Evolutionary conservation across 2,888 invertebrate species (phyloP), one percentile per base, ranked within the genome.

Genomic region (Nemotelus nigrinus): DNA sequence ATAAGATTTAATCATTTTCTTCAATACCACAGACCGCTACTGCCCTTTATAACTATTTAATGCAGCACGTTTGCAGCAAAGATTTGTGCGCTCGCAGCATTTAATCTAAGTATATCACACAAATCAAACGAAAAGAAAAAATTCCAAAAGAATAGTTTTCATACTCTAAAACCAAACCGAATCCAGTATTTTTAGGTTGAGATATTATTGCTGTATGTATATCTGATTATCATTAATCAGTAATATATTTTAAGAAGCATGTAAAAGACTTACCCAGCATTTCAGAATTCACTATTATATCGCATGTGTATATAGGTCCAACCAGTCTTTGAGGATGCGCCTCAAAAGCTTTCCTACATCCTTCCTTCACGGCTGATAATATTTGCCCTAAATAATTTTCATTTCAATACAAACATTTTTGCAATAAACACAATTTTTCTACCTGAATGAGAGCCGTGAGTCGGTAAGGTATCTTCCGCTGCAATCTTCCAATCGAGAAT

Each of bases 261-360:
- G 25, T 25, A 25, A 25, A 25, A 25, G 25, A 91, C 93, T 92
- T 87, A 94, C 97, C 97, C 84, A 97, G 89, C 80, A 95, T 94
- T 88, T 96, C 96, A 53, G 94, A 92, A 82, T 94, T 94, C 45
- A 94, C 96, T 79, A 94, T 92, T 79, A 97, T 94, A 82, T 91
- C 93, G 85, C 91, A 91, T 81, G 90, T 89, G 85, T 97, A 99
- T 96, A 99, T 98, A 3, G 99, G 98, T 2, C 95, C 96, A 90
- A 99, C 96, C 45, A 99, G 88, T 68, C 98, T 90, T 84, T 96
- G 96, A 0, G 96, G 94, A 84, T 96, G 96, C 71, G 92, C 92
- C 85, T 96, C 94, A 84, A 99, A 96, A 0, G 96, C 95, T 84
- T 92, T 93, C 53, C 94, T 90, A 85, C 97, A 97, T 0, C 93